Evolutionary conservation across 2,888 invertebrate species (phyloP).

Genomic region (Drosophila villosipedis): DNA sequence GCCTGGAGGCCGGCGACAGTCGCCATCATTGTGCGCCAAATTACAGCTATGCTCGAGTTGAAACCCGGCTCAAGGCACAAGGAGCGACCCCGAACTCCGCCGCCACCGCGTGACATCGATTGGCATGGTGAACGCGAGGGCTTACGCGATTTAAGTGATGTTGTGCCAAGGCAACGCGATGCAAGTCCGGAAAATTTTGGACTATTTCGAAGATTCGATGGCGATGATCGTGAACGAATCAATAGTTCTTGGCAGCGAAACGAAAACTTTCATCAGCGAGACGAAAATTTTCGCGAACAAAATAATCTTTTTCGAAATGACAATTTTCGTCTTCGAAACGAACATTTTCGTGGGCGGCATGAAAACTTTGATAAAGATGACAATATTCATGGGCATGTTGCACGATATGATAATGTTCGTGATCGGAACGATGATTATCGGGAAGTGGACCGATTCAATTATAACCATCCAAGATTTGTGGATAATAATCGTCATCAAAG

Average conservation of each 20-base stretch:
- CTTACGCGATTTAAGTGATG: not conserved
- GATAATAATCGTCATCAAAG: conserved; percentile 1
- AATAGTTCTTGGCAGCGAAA: not conserved
- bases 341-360: conserved; percentile 1
- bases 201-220: conserved; percentile 1
- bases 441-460: not conserved
- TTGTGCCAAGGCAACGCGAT: conserved; percentile 4
- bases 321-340: not conserved
- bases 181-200: conserved; percentile 1
- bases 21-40: conserved; percentile 29
- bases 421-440: not conserved
- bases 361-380: not conserved
- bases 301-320: not conserved
- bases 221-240: not conserved
- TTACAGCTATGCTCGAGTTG: conserved; percentile 29
- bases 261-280: not conserved
- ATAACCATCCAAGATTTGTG: conserved; percentile 2
- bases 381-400: conserved; percentile 6
- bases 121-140: conserved; percentile 37
- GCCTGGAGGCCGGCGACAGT: conserved; percentile 41
- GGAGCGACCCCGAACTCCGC: conserved; percentile 39
- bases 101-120: conserved; percentile 57
- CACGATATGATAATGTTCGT: not conserved
- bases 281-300: not conserved
- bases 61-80: not conserved